phyloP scores from a whole-genome alignment of 2,888 invertebrate genomes.

The Phania funesta region DNA sequence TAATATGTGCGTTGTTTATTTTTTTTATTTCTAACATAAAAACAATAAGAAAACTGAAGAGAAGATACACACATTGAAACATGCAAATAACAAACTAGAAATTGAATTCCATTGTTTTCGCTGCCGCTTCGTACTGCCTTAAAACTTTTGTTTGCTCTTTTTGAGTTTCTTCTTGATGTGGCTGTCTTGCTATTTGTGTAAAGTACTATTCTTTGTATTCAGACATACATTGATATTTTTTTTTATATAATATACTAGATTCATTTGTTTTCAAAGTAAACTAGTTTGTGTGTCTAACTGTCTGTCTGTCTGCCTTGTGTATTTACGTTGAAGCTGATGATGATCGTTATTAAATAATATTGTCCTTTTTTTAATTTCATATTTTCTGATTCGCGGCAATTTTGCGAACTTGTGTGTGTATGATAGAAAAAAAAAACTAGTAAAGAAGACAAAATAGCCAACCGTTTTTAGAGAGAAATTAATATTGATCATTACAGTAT shows the following conservation, averaged over 20 bases:
- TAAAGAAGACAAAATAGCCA: constrained; percentile 17
- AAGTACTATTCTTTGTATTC: not conserved
- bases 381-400: constrained; percentile 47
- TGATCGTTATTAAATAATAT: constrained; percentile 54
- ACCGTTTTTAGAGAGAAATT: constrained; percentile 43
- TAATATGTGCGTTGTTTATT: constrained; percentile 33
- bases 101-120: constrained; percentile 19
- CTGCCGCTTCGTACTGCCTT: not conserved
- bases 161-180: constrained; percentile 35
- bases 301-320: not conserved
- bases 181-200: constrained; percentile 22
- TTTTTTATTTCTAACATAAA: constrained; percentile 25
- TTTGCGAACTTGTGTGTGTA: not conserved
- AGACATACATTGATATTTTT: constrained; percentile 12
- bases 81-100: not conserved
- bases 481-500: constrained; percentile 58
- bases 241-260: constrained; percentile 46
- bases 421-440: not conserved
- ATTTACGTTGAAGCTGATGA: constrained; percentile 2
- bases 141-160: constrained; percentile 19
- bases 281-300: not conserved
- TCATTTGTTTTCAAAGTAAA: constrained; percentile 31
- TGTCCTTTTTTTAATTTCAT: constrained; percentile 11
- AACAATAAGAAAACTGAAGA: not conserved
- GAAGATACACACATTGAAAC: not conserved